Base-by-base conservation (phyloP, 2,113 vertebrate genomes). In the Gobius niger region DNA sequence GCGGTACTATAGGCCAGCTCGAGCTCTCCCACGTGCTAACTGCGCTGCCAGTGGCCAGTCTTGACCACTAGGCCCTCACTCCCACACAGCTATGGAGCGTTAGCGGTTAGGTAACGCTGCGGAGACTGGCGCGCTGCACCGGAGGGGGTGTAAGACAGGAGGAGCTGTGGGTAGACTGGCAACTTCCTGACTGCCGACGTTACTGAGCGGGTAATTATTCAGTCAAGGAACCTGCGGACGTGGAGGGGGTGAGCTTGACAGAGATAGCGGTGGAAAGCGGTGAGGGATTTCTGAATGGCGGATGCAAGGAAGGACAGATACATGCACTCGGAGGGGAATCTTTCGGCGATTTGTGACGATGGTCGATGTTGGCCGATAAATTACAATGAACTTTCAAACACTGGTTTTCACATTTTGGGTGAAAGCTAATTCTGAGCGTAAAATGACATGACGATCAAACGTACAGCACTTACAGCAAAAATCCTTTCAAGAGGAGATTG, bases 1-100 rank as follows among this genome's bases (percentile, higher is more conserved):
- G 49, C 72, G 61, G 70, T 66, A 65, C 75, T 59, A 74, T 71
- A 59, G 80, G 80, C 82, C 82, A 89, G 83, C 78, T 80, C 72
- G 85, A 87, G 87, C 89, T 86, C 86, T 87, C 89, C 89, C 89
- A 90, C 89, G 85, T 64, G 77, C 75, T 77, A 74, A 80, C 53
- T 12, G 67, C 76, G 63, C 78, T 81, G 77, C 80, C 78, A 70
- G 78, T 78, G 86, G 83, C 85, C 82, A 87, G 85, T 78, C 86
- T 84, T 91, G 90, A 88, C 88, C 90, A 88, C 80, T 83, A 82
- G 85, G 57, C 72, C 83, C 76, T 67, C 24, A 83, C 88, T 81
- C 88, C 87, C 83, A 89, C 90, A 82, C 87, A 77, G 40, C 72
- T 73, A 82, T 84, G 71, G 81, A 84, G 85, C 79, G 70, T 81